Conservation (phyloP, 2,888 invertebrate genomes). For the Therioaphis trifolii region DNA sequence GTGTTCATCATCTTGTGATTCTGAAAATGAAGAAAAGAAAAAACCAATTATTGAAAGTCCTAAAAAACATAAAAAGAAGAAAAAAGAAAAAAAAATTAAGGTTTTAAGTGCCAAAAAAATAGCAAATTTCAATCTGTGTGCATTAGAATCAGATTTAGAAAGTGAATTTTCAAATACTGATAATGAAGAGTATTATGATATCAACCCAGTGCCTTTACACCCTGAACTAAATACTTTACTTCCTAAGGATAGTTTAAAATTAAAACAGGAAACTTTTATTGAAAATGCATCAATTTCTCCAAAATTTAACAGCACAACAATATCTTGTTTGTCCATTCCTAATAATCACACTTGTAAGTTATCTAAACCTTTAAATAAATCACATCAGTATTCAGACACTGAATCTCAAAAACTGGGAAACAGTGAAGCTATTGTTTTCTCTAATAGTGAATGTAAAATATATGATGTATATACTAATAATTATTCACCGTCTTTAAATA, state of each 20-base stretch:
- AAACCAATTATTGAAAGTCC: conserved; percentile 45
- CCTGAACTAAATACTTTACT: conserved; percentile 21
- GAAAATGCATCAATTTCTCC: conserved; percentile 2
- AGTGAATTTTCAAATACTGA: conserved; percentile 57
- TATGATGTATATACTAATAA: conserved; percentile 22
- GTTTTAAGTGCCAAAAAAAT: conserved; percentile 57
- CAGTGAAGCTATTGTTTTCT: neutral
- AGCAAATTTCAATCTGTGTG: conserved; percentile 49
- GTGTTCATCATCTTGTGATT: conserved; percentile 52
- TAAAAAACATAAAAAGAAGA: conserved; percentile 58
- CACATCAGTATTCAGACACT: conserved; percentile 13
- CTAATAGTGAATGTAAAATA: conserved; percentile 6
- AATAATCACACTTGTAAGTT: conserved; percentile 9
- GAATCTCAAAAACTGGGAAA: conserved; percentile 34
- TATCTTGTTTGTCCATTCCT: conserved; percentile 1
- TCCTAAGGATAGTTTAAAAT: neutral
- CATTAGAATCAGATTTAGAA: conserved; percentile 57
- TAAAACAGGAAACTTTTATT: neutral
- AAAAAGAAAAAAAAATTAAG: conserved; percentile 56
- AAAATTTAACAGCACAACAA: neutral
- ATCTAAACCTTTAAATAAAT: neutral
- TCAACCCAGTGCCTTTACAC: conserved; percentile 53
- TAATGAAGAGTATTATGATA: conserved; percentile 60
- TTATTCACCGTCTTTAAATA: conserved; percentile 27
- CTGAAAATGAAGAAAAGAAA: conserved; percentile 48